Base-by-base conservation (phyloP, 2,888 invertebrate species). In the Cheilosia vernalis region DNA sequence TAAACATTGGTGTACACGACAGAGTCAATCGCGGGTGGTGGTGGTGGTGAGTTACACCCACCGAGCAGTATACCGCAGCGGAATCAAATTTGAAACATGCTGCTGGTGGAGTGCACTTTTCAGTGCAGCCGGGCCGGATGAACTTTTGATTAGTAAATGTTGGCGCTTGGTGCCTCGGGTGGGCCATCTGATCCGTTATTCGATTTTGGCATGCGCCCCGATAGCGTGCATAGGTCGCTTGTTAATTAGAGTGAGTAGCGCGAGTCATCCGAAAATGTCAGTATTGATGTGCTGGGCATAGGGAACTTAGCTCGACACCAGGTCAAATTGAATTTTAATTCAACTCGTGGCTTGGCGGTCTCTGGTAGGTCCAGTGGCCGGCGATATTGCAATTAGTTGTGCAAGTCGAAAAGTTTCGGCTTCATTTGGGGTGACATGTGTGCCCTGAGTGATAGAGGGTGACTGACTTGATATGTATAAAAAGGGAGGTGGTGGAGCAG, bases 121-220 rank as follows among this genome's bases (percentile, higher is more conserved):
- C 37, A 4, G 37, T 13, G 37, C 37, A 37, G 37, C 60, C 15
- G 40, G 40, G 17, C 55, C n/a, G 44, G 69, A 64, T 55, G 60
- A 76, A 80, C 64, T 80, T 84, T 84, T 79, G 80, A 84, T 84
- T 80, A 80, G 81, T 49, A 76, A 76, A 63, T 53, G 60, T 70
- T 63, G 15, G 37, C 24, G 47, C 55, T 49, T 37, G n/a, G 10
- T 13, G 13, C 13, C 37, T 37, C 37, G 37, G 13, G 37, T 13
- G 37, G 10, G 40, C 13, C 44, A 51, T 15, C 1, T 17, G 51
- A 42, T 76, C 40, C 58, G 70, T 64, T 70, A 58, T 55, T 33
- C 30, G 21, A 82, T 21, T 44, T 24, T 30, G 47, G 15, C 42
- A n/a, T 55, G 13, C 9, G 15, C 27, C 44, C 40, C 53, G 33